Percentiles rank a stretch among this genome's conserved stretches.
These are phyloP conservation scores for Enteromius treurensis DNA, from an alignment of 2,797 vertebrate species.

Conservation along the genomic window DNA sequence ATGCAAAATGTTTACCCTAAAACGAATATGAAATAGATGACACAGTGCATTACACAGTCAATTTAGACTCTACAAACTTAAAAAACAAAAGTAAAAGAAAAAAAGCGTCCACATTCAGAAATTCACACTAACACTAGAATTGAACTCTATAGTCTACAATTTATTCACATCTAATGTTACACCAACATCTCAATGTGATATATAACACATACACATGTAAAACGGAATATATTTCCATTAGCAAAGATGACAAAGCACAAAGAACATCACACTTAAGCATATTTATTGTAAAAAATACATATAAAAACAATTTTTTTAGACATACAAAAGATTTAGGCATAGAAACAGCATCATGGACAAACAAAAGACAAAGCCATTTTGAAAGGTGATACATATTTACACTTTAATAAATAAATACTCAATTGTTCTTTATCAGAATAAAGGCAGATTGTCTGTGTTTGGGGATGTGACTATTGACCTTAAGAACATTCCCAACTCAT, in stretches of 20 bases:
- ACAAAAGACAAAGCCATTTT: constrained; percentile 77
- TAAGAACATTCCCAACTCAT: constrained; percentile 22
- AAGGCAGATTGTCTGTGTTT: constrained; percentile 78
- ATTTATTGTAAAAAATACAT: constrained; percentile 91
- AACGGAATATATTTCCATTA: neutral
- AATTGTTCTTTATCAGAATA: constrained; percentile 75
- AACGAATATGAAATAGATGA: neutral
- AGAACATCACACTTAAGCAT: constrained; percentile 70
- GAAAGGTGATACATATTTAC: constrained; percentile 81
- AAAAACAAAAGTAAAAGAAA: neutral
- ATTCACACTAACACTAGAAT: neutral
- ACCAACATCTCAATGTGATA: neutral
- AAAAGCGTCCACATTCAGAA: neutral
- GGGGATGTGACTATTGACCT: constrained; percentile 59
- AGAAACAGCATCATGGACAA: constrained; percentile 82
- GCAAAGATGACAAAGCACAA: constrained; percentile 22
- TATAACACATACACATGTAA: neutral
- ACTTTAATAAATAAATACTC: constrained; percentile 84
- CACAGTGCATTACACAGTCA: neutral
- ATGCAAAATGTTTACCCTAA: neutral
- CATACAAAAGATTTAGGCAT: constrained; percentile 83
- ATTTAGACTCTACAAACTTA: neutral
- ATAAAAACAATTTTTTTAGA: constrained; percentile 82
- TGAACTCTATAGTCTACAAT: neutral
- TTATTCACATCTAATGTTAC: neutral